Base-by-base conservation (phyloP, 2,797 vertebrate genomes). In the Arnoldichthys spilopterus region DNA sequence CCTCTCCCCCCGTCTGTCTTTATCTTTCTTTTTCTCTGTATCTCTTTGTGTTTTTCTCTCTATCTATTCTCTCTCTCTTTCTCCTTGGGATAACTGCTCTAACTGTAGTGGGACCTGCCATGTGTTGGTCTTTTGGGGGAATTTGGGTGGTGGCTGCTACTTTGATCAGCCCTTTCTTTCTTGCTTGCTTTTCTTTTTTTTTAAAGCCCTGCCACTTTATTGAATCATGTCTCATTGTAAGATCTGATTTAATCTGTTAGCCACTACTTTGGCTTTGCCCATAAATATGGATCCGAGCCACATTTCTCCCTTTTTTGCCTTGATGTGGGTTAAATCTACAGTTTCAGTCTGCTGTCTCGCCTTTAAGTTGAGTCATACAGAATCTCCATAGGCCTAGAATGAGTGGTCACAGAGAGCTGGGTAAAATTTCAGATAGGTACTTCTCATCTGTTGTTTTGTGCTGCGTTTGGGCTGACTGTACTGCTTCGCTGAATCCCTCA, bases 111-210 rank as follows among this genome's bases (percentile, higher is more conserved):
- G 7, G 37, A 18, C 6, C 4, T 47, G 24, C 20, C 32, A 18
- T 30, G 8, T 3, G n/a, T 18, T 34, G 16, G 40, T 1, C 1
- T 20, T 73, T 62, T 45, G 2, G 66, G 66, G 47, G 66, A 47
- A 75, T 63, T 24, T 49, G 43, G 72, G 72, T 54, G 66, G 45
- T 54, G 78, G 64, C 45, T 62, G 43, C 18, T 51, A 22, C 30
- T 49, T 32, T 70, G 28, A 34, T 53, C 68, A 34, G 11, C 2
- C 28, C 3, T 32, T 30, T 9, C 47, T 47, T 47, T 13, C 9
- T 2, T 4, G 8, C 51, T 47, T 12, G 6, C 37, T 40, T 9
- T 20, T 3, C 43, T 59, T 26, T n/a, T n/a, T n/a, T n/a, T n/a
- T n/a, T n/a, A n/a, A n/a, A n/a, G n/a, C n/a, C 37, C 69, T n/a